Evolutionary conservation across 2,797 vertebrate genomes (phyloP).

Genomic region (Lagodon rhomboides): DNA sequence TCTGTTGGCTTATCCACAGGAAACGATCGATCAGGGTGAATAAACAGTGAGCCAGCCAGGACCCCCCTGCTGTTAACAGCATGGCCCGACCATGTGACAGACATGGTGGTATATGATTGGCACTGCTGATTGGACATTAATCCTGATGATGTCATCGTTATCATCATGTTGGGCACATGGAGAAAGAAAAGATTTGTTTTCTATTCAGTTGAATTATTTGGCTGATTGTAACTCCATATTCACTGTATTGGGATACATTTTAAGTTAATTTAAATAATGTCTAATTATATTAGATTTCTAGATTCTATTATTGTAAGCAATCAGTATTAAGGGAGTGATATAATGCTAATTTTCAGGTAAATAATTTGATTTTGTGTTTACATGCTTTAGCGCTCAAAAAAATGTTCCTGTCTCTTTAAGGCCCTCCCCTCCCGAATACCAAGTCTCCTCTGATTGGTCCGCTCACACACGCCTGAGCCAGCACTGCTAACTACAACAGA

Average conservation of each 20-base stretch:
- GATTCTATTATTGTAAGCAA: constrained; percentile 13
- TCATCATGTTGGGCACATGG: constrained; percentile 24
- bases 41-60: constrained; percentile 78
- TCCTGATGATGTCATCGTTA: constrained; percentile 64
- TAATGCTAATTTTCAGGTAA: no score
- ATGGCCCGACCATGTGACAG: constrained; percentile 74
- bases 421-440: no score
- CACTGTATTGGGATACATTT: neutral
- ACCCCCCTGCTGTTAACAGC: constrained; percentile 69
- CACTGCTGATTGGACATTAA: constrained; percentile 71
- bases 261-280: constrained; percentile 18
- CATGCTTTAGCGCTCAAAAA: no score
- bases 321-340: neutral
- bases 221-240: neutral
- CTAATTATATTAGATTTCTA: constrained; percentile 28
- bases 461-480: no score
- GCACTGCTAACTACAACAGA: no score
- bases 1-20: constrained; percentile 77
- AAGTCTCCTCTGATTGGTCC: no score
- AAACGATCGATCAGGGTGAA: constrained; percentile 78
- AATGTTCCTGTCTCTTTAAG: no score
- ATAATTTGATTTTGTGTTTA: no score
- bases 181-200: constrained; percentile 29
- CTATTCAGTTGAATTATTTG: constrained; percentile 13
- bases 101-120: constrained; percentile 69